phyloP scores from a whole-genome alignment of 2,113 vertebrate species.

The Oceanodroma tethys region DNA sequence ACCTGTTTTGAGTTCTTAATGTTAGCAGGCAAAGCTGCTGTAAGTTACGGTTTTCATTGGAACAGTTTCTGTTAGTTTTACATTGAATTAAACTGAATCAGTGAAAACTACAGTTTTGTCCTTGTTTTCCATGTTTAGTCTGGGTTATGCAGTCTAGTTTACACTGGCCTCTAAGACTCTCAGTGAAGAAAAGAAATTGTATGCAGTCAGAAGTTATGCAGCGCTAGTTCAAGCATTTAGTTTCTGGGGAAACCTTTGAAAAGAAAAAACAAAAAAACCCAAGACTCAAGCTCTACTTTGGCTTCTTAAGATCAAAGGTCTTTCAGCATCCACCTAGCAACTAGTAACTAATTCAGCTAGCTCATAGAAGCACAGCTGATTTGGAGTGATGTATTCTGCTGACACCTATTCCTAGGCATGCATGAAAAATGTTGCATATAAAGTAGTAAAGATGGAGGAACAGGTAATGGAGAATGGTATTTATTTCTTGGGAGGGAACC shows the following conservation, averaged over 20 bases:
- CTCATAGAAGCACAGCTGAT: slow-evolving; percentile 4
- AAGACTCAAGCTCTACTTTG: background rate
- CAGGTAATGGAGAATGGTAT: background rate
- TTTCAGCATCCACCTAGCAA: background rate
- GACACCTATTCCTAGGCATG: slow-evolving; percentile 30
- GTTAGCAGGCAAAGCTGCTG: background rate
- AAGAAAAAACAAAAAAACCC: background rate
- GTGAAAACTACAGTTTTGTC: background rate
- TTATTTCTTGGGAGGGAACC: background rate
- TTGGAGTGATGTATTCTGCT: slow-evolving; percentile 21
- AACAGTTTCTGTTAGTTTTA: background rate
- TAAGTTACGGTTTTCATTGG: background rate
- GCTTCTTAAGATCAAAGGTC: slow-evolving; percentile 27
- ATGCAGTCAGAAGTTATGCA: background rate
- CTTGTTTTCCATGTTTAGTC: background rate
- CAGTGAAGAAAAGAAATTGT: background rate
- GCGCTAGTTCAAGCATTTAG: background rate
- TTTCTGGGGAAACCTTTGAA: background rate
- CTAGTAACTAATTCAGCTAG: background rate
- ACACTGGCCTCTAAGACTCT: background rate
- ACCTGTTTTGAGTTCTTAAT: background rate
- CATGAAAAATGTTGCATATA: background rate
- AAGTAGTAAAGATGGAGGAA: background rate
- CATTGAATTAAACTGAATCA: background rate
- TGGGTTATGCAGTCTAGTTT: background rate